phyloP scores from a whole-genome alignment of 2,888 invertebrate genomes.

The Eupeodes latifasciatus region DNA sequence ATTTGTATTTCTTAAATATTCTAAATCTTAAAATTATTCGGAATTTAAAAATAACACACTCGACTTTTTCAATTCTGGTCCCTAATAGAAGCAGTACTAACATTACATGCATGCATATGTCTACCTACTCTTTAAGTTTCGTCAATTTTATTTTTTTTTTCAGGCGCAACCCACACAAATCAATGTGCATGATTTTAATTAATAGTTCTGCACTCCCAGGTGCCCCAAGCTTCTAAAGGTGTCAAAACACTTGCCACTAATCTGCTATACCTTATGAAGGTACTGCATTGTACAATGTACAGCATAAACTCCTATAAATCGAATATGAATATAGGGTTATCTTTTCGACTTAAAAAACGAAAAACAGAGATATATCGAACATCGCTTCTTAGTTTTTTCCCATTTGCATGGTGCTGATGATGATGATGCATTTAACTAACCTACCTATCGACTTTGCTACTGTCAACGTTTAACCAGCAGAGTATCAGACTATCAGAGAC shows the following conservation, averaged over 20 bases:
- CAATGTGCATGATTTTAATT: constrained; percentile 67
- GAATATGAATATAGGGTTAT: constrained; percentile 61
- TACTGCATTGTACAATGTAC: neutral
- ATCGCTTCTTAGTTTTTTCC: constrained; percentile 31
- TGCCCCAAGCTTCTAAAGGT: constrained; percentile 42
- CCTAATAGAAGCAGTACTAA: neutral
- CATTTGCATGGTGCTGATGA: constrained; percentile 55
- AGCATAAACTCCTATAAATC: constrained; percentile 28
- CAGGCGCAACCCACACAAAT: constrained; percentile 27
- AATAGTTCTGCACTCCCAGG: constrained; percentile 62
- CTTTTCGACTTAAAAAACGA: constrained; percentile 25
- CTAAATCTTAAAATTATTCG: neutral
- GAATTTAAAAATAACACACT: neutral
- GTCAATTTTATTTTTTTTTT: constrained; percentile 6
- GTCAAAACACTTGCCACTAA: constrained; percentile 71
- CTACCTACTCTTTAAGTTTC: neutral
- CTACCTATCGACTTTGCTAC: constrained; percentile 35
- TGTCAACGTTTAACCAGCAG: constrained; percentile 25
- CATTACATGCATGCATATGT: neutral
- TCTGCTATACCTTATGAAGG: constrained; percentile 35
- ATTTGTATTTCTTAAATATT: too few species aligned
- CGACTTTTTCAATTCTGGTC: neutral
- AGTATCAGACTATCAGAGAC: neutral
- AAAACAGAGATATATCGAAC: constrained; percentile 14
- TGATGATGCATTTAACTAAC: neutral